Conservation (phyloP, 2,797 vertebrate genomes). For the Sparus aurata region DNA sequence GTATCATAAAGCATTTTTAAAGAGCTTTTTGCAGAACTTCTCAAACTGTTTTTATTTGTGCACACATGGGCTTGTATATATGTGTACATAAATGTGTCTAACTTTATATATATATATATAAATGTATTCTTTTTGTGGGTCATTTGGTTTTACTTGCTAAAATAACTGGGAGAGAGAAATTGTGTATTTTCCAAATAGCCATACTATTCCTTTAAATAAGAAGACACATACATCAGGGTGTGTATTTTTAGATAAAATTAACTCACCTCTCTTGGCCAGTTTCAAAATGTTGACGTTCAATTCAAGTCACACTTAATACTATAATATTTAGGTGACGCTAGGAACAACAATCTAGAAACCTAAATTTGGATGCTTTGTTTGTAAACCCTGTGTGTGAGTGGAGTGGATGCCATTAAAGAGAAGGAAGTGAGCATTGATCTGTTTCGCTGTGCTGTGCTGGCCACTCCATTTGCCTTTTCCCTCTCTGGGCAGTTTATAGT, state of each 20-base stretch:
- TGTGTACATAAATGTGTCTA: neutral
- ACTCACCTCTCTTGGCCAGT: neutral
- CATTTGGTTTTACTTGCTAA: no score
- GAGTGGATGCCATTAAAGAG: constrained; percentile 35
- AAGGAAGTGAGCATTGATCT: constrained; percentile 66
- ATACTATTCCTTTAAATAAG: neutral
- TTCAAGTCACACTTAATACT: neutral
- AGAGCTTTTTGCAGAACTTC: no score
- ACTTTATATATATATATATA: no score
- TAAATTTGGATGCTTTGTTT: constrained; percentile 8
- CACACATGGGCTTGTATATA: no score
- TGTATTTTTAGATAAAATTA: neutral
- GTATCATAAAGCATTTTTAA: no score
- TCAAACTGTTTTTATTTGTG: no score
- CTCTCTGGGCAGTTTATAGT: constrained; percentile 58
- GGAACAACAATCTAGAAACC: neutral
- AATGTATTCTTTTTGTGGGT: no score
- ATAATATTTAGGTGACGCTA: no score
- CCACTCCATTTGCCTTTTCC: constrained; percentile 45
- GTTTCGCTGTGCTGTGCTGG: constrained; percentile 55
- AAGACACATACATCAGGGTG: neutral
- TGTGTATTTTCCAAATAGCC: neutral
- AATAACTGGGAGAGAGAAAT: neutral
- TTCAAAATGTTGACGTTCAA: neutral
- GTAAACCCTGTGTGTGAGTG: constrained; percentile 10